Conservation (phyloP, 2,888 invertebrate species). For the Mesochorus sp. region DNA sequence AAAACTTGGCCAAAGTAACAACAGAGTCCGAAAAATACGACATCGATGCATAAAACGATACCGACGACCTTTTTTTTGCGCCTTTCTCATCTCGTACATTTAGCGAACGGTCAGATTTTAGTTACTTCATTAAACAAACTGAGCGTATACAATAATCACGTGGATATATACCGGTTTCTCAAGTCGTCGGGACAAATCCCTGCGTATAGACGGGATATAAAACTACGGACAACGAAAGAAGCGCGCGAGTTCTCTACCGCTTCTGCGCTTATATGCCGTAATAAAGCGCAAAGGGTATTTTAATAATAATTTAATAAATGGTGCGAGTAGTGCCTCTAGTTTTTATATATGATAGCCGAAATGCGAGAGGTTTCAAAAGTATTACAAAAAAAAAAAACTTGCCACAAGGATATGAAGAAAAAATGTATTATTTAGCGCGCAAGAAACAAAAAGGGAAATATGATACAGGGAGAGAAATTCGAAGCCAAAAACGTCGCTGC, state of each 20-base stretch:
- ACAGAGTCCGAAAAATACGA: background rate
- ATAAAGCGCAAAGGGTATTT: conserved; percentile 60
- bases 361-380: conserved; percentile 34
- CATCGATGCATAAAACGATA: conserved; percentile 1
- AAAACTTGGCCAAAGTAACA: background rate
- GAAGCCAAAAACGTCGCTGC: conserved; percentile 25
- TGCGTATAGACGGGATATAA: background rate
- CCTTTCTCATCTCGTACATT: background rate
- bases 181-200: background rate
- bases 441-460: conserved; percentile 8
- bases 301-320: conserved; percentile 77
- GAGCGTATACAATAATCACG: conserved; percentile 64
- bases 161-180: conserved; percentile 42
- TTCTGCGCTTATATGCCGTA: background rate
- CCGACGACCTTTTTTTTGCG: background rate
- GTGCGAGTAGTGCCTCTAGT: conserved; percentile 63
- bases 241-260: conserved; percentile 3
- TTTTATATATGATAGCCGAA: conserved; percentile 66
- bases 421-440: background rate
- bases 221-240: background rate
- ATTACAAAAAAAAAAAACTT: background rate
- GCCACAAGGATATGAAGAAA: background rate
- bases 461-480: conserved; percentile 26
- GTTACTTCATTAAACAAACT: conserved; percentile 38
- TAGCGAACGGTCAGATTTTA: conserved; percentile 22